Evolutionary conservation across 2,113 vertebrate species (phyloP).

Genomic region (Daboia siamensis): DNA sequence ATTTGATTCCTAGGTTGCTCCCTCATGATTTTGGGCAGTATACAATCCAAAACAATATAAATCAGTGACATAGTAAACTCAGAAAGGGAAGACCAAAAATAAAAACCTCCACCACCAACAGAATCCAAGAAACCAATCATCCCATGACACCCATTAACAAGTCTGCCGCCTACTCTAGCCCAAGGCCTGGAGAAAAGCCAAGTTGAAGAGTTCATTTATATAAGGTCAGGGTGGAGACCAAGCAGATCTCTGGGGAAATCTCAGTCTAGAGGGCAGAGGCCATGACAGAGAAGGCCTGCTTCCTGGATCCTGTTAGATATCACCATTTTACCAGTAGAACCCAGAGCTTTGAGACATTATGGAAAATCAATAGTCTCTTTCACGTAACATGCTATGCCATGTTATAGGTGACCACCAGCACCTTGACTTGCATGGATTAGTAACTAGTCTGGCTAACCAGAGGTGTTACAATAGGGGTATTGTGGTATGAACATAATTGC

Average conservation of each 20-base stretch:
- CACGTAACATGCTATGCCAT: background rate
- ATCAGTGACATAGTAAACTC: background rate
- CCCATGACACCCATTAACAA: background rate
- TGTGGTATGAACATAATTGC: background rate
- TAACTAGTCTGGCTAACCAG: background rate
- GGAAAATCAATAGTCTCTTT: background rate
- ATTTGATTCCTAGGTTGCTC: background rate
- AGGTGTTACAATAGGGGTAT: background rate
- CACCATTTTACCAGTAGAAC: background rate
- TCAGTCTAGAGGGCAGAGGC: background rate
- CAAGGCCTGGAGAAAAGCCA: background rate
- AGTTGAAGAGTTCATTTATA: background rate
- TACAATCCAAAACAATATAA: background rate
- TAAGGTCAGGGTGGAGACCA: background rate
- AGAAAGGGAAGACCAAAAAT: background rate
- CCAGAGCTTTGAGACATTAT: background rate
- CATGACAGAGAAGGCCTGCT: background rate
- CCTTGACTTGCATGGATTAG: background rate
- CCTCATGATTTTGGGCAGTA: background rate
- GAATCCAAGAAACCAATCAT: background rate
- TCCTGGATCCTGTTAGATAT: background rate
- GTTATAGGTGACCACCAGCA: background rate
- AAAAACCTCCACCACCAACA: background rate
- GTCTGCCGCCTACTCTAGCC: background rate
- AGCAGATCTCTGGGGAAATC: background rate